Evolutionary conservation across 2,797 vertebrate genomes (phyloP).

Genomic region (Acipenser transmontanus): DNA sequence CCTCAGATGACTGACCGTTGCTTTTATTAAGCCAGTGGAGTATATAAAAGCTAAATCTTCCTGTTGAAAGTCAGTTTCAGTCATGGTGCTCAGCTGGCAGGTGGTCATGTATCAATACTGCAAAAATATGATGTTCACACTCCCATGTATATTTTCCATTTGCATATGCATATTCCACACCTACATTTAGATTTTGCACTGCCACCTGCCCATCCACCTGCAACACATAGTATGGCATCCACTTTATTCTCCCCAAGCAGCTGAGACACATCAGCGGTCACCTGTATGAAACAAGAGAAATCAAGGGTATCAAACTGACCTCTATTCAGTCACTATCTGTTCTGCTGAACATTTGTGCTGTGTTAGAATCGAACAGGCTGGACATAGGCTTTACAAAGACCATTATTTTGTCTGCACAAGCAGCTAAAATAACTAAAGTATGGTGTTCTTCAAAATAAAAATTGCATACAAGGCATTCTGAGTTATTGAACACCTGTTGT

Average conservation of each 20-base stretch:
- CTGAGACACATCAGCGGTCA: slow-evolving; percentile 74
- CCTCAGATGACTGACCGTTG: too few species aligned
- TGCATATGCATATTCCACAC: slow-evolving; percentile 31
- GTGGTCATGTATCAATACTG: neutral
- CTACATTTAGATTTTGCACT: slow-evolving; percentile 87
- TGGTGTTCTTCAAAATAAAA: neutral
- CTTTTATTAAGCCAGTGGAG: too few species aligned
- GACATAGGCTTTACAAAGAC: slow-evolving; percentile 9
- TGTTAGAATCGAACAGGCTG: neutral
- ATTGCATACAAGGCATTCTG: neutral
- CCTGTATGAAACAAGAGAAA: slow-evolving; percentile 54
- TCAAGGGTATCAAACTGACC: slow-evolving; percentile 10
- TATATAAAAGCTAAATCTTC: too few species aligned
- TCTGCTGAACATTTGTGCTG: neutral
- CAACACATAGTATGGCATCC: slow-evolving; percentile 89
- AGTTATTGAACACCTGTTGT: too few species aligned
- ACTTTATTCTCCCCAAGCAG: slow-evolving; percentile 84
- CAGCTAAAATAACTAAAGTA: slow-evolving; percentile 17
- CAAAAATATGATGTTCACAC: neutral
- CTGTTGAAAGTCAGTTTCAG: too few species aligned
- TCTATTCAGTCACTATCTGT: too few species aligned
- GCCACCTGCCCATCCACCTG: slow-evolving; percentile 95
- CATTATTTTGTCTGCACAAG: slow-evolving; percentile 17
- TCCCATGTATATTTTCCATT: neutral
- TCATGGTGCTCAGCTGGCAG: too few species aligned